A percentile compares a stretch with the other conserved stretches of the same genome.
phyloP scores from a whole-genome alignment of 1,140 invertebrate genomes.

The Hyphantria cunea region DNA sequence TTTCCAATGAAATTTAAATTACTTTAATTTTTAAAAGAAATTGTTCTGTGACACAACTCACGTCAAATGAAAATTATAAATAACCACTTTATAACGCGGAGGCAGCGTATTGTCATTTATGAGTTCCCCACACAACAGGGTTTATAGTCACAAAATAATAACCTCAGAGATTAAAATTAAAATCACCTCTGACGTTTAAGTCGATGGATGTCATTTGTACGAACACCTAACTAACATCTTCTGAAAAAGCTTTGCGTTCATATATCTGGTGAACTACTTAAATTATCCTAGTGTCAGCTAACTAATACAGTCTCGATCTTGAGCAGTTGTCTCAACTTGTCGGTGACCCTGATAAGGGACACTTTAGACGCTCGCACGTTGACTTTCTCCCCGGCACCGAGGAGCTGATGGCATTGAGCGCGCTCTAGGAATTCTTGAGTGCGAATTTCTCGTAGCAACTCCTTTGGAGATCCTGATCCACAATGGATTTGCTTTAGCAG shows the following conservation, averaged over 20 bases:
- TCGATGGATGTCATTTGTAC: background rate
- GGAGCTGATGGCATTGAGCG: conserved; percentile 89
- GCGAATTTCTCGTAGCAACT: conserved; percentile 87
- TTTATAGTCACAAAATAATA: background rate
- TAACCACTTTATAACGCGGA: too few species aligned
- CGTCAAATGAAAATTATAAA: too few species aligned
- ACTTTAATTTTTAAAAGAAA: conserved; percentile 12
- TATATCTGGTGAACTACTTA: too few species aligned
- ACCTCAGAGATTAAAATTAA: background rate
- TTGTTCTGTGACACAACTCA: background rate
- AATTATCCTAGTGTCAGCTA: conserved; percentile 70
- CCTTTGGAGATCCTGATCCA: conserved; percentile 80
- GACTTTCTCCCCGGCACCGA: conserved; percentile 89
- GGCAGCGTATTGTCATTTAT: background rate
- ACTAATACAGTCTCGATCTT: conserved; percentile 86
- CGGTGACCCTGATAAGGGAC: conserved; percentile 91
- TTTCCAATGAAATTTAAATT: conserved; percentile 28
- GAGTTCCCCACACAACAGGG: background rate
- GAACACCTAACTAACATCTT: background rate
- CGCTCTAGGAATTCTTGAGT: conserved; percentile 90
- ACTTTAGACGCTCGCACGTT: conserved; percentile 90
- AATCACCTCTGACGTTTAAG: background rate
- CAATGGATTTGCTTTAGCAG: conserved; percentile 86
- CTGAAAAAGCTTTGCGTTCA: background rate
- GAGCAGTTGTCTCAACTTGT: conserved; percentile 87